Evolutionary conservation across 2,113 vertebrate genomes (phyloP).

Genomic region (Dipodomys spectabilis): DNA sequence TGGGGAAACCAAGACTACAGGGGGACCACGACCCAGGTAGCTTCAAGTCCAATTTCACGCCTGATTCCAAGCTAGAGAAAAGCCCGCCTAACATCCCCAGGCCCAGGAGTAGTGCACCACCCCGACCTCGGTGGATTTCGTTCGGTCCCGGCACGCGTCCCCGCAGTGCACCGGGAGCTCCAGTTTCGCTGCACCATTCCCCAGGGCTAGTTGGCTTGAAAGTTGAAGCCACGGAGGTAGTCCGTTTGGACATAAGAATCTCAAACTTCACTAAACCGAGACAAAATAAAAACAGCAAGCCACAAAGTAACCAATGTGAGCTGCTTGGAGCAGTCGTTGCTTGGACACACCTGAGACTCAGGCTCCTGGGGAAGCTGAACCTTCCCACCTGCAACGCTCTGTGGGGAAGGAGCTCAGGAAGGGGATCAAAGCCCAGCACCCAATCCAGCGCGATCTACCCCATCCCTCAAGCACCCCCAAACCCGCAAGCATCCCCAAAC

Average conservation of each 20-base stretch:
- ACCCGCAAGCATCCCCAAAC: background rate
- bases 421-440: background rate
- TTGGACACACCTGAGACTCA: background rate
- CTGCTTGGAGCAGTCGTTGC: background rate
- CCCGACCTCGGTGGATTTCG: background rate
- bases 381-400: background rate
- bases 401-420: background rate
- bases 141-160: background rate
- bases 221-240: background rate
- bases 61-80: background rate
- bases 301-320: background rate
- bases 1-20: background rate
- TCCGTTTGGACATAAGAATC: background rate
- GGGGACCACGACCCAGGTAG: background rate
- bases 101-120: background rate
- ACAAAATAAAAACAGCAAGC: conserved; percentile 45
- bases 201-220: conserved; percentile 18
- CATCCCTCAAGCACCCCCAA: background rate
- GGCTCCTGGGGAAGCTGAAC: background rate
- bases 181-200: background rate
- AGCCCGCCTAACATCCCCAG: background rate
- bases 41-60: background rate
- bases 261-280: conserved; percentile 38
- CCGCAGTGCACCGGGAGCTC: background rate
- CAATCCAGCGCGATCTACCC: background rate